Base-by-base conservation (phyloP, 2,888 invertebrate species). In the Chalcosyrphus nemorum region DNA sequence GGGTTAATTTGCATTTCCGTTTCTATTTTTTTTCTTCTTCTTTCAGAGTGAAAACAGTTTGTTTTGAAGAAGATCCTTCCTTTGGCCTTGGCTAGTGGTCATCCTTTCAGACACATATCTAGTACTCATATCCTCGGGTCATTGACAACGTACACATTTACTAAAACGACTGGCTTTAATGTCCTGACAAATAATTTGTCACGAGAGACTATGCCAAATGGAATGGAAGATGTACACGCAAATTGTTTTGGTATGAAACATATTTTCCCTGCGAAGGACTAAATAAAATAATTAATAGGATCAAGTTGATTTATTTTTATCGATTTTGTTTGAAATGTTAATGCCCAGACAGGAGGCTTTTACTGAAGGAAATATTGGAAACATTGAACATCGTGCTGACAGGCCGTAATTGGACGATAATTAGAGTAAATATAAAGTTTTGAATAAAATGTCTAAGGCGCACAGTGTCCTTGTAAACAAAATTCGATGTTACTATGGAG, bases 171-270 rank as follows among this genome's bases (percentile, higher is more conserved):
- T 57, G 66, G 17, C n/a, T 66, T 75, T 75, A 66, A 57, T 27
- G 54, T 65, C 13, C 11, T 38, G 65, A 57, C 65, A 57, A 66
- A 66, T 76, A 66, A 66, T 66, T 43, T 27, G 47, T 38, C 66
- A 50, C 66, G 66, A 50, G n/a, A 35, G 35, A 32, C 13, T 52
- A n/a, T n/a, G 38, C 21, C 13, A 43, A 1, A 4, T 27, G 57
- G n/a, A 52, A 38, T 65, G 57, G 47, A 15, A 29, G 38, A 56
- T 66, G 17, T 32, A 41, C 66, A 66, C 75, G 66, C 61, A 2
- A 65, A 38, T 9, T 24, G 13, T n/a, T n/a, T n/a, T n/a, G n/a
- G n/a, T 15, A 56, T 19, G 41, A 15, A 9, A 29, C 27, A 43
- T 24, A 27, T n/a, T 32, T 29, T 32, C 11, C 11, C 2, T 11